Evolutionary conservation across 92 coral and sea anemone genomes (phyloP), one percentile per base, ranked within the genome.

Genomic region (Virgularia gustaviana): DNA sequence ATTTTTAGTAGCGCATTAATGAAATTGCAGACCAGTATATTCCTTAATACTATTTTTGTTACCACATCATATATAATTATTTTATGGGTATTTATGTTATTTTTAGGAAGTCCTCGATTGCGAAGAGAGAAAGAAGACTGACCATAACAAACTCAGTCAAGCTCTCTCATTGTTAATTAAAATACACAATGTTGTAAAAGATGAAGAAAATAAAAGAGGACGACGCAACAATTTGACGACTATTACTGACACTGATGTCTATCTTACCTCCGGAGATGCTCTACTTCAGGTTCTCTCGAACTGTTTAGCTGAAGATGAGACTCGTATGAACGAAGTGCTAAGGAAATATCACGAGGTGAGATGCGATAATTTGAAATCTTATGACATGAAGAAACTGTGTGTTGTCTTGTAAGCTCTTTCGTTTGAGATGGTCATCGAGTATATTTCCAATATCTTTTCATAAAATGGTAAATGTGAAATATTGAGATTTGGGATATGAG

Each of bases 291-390:
- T 76, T 24, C 59, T 92, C 23, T 91, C 90, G 55, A 87, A 79
- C 35, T 78, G 89, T 81, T 81, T 92, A 27, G 61, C 70, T 49
- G 96, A 92, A 29, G 98, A 89, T 49, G 84, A 81, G 16, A 82
- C 77, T 19, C 86, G 85, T 76, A 92, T 86, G 59, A 74, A 87
- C 64, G 63, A 76, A 42, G 74, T 68, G 43, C 37, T 43, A 2
- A 28, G 49, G 33, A 68, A 33, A 47, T 44, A 38, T 68, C 47
- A 68, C 8, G 60, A 68, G 75, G 75, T 68, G 32, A 27, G 75
- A 8, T 36, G 73, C 51, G 27, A 22, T 30, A n/a, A 32, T n/a
- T n/a, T n/a, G n/a, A n/a, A n/a, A n/a, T n/a, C n/a, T n/a, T n/a
- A n/a, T 60, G 15, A 19, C 66, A 2, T 31, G 18, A 2, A 16